phyloP scores from a whole-genome alignment of 1,140 invertebrate genomes.

The Drosophila albomicans region DNA sequence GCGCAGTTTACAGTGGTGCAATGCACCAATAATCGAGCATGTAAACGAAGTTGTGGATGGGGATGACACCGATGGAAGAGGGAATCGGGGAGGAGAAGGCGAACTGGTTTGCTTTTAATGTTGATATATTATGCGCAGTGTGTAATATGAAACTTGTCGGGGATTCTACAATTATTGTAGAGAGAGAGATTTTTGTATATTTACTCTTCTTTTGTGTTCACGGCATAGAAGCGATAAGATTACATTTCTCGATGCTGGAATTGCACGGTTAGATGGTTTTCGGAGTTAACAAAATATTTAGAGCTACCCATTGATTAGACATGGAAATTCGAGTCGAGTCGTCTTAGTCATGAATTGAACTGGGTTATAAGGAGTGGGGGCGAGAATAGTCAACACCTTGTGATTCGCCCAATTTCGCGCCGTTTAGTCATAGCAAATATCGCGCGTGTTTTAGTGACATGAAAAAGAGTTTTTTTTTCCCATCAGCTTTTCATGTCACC shows the following conservation, averaged over 20 bases:
- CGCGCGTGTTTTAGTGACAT: constrained; percentile 12
- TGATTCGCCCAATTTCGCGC: not conserved
- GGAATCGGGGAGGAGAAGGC: not conserved
- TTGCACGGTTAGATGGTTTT: constrained; percentile 35
- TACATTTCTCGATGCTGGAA: constrained; percentile 15
- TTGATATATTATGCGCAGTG: constrained; percentile 66
- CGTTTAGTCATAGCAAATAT: constrained; percentile 1
- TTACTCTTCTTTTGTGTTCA: constrained; percentile 13
- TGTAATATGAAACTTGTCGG: constrained; percentile 49
- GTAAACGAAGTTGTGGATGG: constrained; percentile 9
- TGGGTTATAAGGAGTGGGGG: not conserved
- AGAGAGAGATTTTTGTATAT: constrained; percentile 8
- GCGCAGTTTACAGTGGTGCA: constrained; percentile 27
- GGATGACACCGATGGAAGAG: not conserved
- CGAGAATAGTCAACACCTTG: not conserved
- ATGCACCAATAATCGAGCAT: constrained; percentile 59
- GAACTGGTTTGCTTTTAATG: constrained; percentile 67
- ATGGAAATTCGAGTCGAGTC: constrained; percentile 1
- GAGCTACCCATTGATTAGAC: constrained; percentile 6
- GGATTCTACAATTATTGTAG: constrained; percentile 54
- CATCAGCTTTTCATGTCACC: constrained; percentile 7
- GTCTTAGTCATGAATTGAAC: not conserved
- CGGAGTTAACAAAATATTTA: constrained; percentile 25
- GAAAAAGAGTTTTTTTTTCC: constrained; percentile 6
- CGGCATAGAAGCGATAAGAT: constrained; percentile 25